Evolutionary conservation across 2,113 vertebrate species (phyloP), one percentile per base, ranked within the genome.

Genomic region (Microcebus ravelobensis): DNA sequence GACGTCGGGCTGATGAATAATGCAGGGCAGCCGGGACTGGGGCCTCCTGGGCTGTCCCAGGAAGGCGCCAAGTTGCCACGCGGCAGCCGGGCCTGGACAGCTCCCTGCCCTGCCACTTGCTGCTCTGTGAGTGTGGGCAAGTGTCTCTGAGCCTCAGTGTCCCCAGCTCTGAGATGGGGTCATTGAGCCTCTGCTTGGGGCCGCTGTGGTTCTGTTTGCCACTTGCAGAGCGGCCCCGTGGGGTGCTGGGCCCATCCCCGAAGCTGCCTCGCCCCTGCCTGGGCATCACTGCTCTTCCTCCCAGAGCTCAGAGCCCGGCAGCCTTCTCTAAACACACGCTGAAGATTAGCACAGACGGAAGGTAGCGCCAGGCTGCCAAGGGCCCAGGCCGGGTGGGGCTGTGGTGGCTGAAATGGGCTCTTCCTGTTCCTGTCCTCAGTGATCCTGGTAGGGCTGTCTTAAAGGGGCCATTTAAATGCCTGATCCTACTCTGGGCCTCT

Each of bases 21-120:
- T 68, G 61, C 85, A 94, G 50, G 48, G 4, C 1, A 0, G 0
- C 2, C 1, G 50, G 76, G 52, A 1, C 71, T 0, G 14, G 45
- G n/a, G 9, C 61, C 12, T 21, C 0, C 1, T 0, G 0, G 17
- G 8, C 0, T 79, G 13, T 12, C 55, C 17, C 0, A 21, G 36
- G 57, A 59, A 61, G 84, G 20, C 59, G 34, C 71, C 31, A 8
- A 34, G 79, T 45, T 0, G 0, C 77, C 42, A 36, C 18, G 2
- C 7, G 0, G 20, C 55, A 57, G 17, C 17, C 1, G 7, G 11
- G 36, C 59, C 36, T 4, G 57, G n/a, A 15, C 59, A 59, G n/a
- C 55, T 29, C 73, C 14, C 39, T 0, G 11, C 21, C 50, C 68
- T 15, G 81, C 31, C 45, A 7, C 34, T 50, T 36, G 68, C 45